Conservation (phyloP, 2,888 invertebrate genomes). For the Drosophila eohydei region DNA sequence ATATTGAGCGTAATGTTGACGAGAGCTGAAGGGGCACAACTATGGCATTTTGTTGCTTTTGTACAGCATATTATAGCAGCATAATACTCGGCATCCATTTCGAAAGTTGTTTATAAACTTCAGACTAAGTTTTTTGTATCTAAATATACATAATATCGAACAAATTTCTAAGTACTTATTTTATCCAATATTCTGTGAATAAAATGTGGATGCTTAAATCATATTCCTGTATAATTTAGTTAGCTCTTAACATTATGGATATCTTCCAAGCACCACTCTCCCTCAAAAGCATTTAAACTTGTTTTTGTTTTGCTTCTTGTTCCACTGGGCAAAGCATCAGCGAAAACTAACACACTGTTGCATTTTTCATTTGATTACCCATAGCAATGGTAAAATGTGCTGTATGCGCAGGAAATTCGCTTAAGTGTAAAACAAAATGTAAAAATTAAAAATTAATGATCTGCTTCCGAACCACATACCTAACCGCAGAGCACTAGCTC, state of each 20-base stretch:
- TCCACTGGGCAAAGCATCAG: conserved; percentile 15
- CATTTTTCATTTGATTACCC: conserved; percentile 66
- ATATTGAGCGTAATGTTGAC: conserved; percentile 12
- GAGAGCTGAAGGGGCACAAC: no score
- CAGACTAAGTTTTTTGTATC: no score
- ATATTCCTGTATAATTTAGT: neutral
- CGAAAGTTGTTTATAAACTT: no score
- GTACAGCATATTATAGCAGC: no score
- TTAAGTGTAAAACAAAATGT: conserved; percentile 71
- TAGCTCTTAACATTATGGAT: neutral
- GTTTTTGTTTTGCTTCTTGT: conserved; percentile 3
- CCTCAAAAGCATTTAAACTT: neutral
- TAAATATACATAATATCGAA: no score
- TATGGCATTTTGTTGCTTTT: no score
- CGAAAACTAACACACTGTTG: conserved; percentile 51
- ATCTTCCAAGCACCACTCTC: neutral
- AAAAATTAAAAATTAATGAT: conserved; percentile 78
- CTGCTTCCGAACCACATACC: conserved; percentile 45
- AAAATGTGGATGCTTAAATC: neutral
- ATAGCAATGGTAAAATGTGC: conserved; percentile 37
- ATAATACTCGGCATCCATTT: no score
- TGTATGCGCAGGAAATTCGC: conserved; percentile 56
- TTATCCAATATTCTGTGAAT: no score
- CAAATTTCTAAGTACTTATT: no score
- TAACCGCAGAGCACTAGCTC: conserved; percentile 43